Conservation (phyloP, 2,113 vertebrate genomes). For the Nycticryphes semicollaris region DNA sequence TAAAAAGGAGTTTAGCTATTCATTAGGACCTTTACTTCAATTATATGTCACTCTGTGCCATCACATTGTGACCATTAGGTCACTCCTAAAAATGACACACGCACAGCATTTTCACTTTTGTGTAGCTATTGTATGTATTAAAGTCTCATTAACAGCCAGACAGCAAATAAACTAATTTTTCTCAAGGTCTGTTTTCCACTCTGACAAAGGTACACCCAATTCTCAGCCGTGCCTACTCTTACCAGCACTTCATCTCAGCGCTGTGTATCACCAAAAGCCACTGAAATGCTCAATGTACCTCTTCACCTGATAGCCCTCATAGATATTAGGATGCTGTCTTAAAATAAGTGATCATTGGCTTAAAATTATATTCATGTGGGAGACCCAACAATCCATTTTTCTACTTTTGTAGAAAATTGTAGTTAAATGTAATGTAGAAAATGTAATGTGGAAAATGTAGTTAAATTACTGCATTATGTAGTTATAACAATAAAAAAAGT, state of each 20-base stretch:
- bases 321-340: neutral
- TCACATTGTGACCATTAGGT: no score
- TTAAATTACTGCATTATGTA: neutral
- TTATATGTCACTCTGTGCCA: neutral
- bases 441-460: neutral
- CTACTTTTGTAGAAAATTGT: neutral
- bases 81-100: neutral
- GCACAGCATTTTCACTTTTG: neutral
- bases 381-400: neutral
- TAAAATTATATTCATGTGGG: neutral
- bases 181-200: neutral
- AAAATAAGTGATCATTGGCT: neutral
- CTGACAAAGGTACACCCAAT: neutral
- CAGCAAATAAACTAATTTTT: neutral
- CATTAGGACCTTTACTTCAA: neutral
- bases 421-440: no score
- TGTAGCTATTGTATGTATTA: neutral
- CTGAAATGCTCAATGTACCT: neutral
- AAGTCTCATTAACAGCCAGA: neutral
- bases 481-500: neutral
- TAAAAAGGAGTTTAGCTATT: neutral
- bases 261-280: neutral
- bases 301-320: neutral
- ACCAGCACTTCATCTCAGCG: neutral
- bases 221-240: neutral